These are phyloP conservation scores for Drosophila busckii DNA, from an alignment of 1,140 invertebrate species.

Conservation along the genomic window DNA sequence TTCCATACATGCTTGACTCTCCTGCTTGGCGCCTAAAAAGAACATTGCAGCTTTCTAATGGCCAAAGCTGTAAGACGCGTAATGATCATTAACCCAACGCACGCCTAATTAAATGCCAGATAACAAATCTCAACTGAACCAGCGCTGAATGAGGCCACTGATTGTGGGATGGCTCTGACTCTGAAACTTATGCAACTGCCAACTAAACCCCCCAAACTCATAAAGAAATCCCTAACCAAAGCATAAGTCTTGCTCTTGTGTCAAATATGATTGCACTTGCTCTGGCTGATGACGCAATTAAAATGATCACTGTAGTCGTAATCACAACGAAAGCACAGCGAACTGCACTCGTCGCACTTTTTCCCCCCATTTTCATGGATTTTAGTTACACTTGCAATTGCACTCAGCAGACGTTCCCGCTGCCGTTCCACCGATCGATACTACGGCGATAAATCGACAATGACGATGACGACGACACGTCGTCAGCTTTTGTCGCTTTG, in stretches of 20 bases:
- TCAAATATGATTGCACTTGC: conserved; percentile 43
- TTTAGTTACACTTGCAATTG: conserved; percentile 35
- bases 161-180: conserved; percentile 28
- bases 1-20: conserved; percentile 5
- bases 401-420: conserved; percentile 22
- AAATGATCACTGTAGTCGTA: conserved; percentile 45
- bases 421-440: conserved; percentile 19
- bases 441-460: conserved; percentile 27
- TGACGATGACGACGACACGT: conserved; percentile 17
- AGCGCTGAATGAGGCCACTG: conserved; percentile 51
- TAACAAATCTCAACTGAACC: conserved; percentile 46
- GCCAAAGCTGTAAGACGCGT: conserved; percentile 36
- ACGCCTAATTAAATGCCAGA: conserved; percentile 69
- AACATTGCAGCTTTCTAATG: conserved; percentile 57
- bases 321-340: conserved; percentile 62
- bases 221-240: conserved; percentile 41
- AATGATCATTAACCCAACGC: conserved; percentile 49
- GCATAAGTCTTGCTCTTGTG: conserved; percentile 25
- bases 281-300: conserved; percentile 56
- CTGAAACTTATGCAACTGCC: conserved; percentile 21
- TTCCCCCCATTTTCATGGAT: conserved; percentile 46
- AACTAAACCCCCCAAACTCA: conserved; percentile 17
- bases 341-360: conserved; percentile 67
- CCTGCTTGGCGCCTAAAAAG: conserved; percentile 4
- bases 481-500: conserved; percentile 50